Evolutionary conservation across 2,113 vertebrate genomes (phyloP).

Genomic region (Ptilonorhynchus violaceus): DNA sequence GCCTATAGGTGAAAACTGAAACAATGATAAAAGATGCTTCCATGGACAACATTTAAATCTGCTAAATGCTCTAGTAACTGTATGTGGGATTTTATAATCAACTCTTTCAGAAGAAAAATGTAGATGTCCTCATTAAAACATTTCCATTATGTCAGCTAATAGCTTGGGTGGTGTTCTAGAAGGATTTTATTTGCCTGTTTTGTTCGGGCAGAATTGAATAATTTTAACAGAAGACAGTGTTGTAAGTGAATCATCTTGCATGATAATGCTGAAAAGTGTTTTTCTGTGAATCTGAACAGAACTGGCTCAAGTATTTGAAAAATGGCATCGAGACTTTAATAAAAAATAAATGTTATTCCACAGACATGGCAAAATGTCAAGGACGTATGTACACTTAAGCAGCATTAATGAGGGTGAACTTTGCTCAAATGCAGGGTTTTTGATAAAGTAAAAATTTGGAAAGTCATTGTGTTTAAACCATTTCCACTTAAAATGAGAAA

Average conservation of each 20-base stretch:
- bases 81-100: neutral
- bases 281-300: neutral
- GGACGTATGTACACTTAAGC: neutral
- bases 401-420: slow-evolving; percentile 16
- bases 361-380: slow-evolving; percentile 11
- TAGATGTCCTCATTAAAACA: neutral
- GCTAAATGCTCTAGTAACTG: neutral
- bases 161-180: neutral
- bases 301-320: neutral
- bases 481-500: neutral
- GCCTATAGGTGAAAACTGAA: neutral
- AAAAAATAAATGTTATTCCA: slow-evolving; percentile 15
- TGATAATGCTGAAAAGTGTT: neutral
- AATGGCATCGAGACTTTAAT: neutral
- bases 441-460: neutral
- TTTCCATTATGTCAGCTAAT: neutral
- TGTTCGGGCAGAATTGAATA: neutral
- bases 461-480: neutral
- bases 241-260: neutral
- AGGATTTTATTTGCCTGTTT: slow-evolving; percentile 4
- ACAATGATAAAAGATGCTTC: neutral
- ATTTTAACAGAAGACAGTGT: neutral
- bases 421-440: neutral
- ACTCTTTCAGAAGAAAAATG: neutral
- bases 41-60: neutral